phyloP scores from a whole-genome alignment of 2,797 vertebrate species.

The Acanthurus leucopareius region DNA sequence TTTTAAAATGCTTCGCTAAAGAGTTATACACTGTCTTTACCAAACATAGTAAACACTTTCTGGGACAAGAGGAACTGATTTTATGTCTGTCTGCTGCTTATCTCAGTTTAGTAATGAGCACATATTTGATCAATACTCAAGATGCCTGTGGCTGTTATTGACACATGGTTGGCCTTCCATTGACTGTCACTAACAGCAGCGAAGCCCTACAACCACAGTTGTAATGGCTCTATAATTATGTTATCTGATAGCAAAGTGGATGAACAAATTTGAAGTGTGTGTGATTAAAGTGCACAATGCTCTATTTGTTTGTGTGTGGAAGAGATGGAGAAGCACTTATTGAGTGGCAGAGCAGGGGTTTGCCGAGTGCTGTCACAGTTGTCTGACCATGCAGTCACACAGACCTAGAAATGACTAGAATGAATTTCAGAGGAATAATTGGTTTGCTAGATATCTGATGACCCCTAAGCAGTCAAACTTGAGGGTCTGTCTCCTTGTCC shows the following conservation, averaged over 20 bases:
- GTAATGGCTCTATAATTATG: conserved; percentile 65
- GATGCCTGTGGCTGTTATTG: conserved; percentile 31
- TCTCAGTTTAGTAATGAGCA: conserved; percentile 14
- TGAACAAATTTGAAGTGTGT: conserved; percentile 75
- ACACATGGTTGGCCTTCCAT: conserved; percentile 38
- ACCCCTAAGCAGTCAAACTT: not conserved
- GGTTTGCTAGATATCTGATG: conserved; percentile 10
- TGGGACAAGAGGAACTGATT: too few species aligned
- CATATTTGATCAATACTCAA: conserved; percentile 22
- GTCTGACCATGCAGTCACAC: not conserved
- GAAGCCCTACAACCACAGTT: conserved; percentile 34
- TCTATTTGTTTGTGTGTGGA: conserved; percentile 28
- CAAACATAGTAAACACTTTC: not conserved
- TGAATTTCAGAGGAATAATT: not conserved
- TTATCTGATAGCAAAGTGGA: conserved; percentile 75
- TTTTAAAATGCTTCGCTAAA: too few species aligned
- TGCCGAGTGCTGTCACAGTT: not conserved
- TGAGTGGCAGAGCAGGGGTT: conserved; percentile 28
- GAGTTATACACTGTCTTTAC: not conserved
- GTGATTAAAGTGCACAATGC: conserved; percentile 45
- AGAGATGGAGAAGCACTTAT: not conserved
- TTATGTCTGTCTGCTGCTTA: not conserved
- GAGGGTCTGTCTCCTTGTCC: conserved; percentile 28
- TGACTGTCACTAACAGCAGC: conserved; percentile 41
- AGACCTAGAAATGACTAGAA: not conserved